These are phyloP conservation scores for Vidua chalybeata DNA, from an alignment of 2,113 vertebrate genomes.

Conservation along the genomic window DNA sequence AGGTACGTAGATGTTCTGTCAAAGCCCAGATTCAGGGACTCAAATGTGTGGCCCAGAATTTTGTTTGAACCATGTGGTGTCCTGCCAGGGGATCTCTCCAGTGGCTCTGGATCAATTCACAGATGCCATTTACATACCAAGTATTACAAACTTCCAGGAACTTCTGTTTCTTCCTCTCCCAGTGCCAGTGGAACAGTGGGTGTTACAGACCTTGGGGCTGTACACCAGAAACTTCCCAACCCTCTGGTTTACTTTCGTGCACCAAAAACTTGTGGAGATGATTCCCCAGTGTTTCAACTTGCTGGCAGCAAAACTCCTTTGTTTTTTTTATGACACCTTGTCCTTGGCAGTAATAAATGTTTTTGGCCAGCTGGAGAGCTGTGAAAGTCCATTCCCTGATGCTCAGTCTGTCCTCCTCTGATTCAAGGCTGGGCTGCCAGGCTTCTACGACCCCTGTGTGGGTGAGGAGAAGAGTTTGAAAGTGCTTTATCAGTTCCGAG, in stretches of 20 bases:
- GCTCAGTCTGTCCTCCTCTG: not conserved
- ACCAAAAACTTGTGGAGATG: not conserved
- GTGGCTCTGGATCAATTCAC: not conserved
- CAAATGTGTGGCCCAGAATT: not conserved
- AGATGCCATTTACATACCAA: not conserved
- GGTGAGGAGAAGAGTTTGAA: conserved; percentile 98
- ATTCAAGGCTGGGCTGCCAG: conserved; percentile 90
- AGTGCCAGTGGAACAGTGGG: not conserved
- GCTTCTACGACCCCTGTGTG: conserved; percentile 96
- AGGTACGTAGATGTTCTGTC: conserved; percentile 72
- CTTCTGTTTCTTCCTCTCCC: not conserved
- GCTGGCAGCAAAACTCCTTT: not conserved
- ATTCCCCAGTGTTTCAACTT: not conserved
- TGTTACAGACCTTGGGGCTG: not conserved
- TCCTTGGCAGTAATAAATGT: not conserved
- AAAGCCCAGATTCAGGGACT: not conserved
- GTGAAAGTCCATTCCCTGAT: not conserved
- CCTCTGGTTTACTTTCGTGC: not conserved
- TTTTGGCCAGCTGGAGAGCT: not conserved
- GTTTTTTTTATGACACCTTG: not conserved
- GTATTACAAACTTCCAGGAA: not conserved
- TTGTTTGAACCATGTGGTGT: fast-evolving
- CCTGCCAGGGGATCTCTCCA: not conserved
- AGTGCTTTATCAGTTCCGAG: conserved; percentile 97
- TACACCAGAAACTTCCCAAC: not conserved